Conservation (phyloP, 2,888 invertebrate species). For the Noctua fimbriata region DNA sequence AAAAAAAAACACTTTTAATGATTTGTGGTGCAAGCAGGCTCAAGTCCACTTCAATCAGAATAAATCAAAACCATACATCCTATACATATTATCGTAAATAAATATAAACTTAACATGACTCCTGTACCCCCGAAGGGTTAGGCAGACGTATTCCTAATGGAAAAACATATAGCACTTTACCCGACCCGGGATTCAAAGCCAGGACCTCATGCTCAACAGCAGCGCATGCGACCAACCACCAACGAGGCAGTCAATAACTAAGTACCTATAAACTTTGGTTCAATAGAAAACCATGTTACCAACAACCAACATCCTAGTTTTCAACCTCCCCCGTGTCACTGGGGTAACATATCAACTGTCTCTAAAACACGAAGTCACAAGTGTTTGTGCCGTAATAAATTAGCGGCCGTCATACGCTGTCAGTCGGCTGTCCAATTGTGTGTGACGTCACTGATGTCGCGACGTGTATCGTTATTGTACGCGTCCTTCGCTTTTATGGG, state of each 20-base stretch:
- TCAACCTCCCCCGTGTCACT: constrained; percentile 1
- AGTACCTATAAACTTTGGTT: not conserved
- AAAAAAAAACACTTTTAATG: not conserved
- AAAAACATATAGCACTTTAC: too few species aligned
- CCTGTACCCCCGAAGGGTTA: not conserved
- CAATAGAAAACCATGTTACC: not conserved
- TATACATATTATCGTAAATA: not conserved
- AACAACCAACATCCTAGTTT: not conserved
- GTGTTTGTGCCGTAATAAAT: constrained; percentile 58
- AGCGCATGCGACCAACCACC: not conserved
- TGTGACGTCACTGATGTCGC: constrained; percentile 37
- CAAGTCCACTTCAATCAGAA: not conserved
- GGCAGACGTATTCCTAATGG: not conserved
- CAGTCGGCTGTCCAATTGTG: constrained; percentile 64
- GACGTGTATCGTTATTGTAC: constrained; percentile 39
- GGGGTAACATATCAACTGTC: constrained; percentile 23
- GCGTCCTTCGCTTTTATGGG: constrained; percentile 27
- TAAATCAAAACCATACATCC: not conserved
- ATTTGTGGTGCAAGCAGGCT: not conserved
- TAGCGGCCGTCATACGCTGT: constrained; percentile 59
- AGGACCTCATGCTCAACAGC: not conserved
- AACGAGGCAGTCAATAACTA: not conserved
- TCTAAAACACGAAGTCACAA: constrained; percentile 33
- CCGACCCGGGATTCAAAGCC: not conserved
- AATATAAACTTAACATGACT: not conserved